These are phyloP conservation scores for Pseudochirops cupreus DNA, from an alignment of 2,797 vertebrate species.

Conservation along the genomic window DNA sequence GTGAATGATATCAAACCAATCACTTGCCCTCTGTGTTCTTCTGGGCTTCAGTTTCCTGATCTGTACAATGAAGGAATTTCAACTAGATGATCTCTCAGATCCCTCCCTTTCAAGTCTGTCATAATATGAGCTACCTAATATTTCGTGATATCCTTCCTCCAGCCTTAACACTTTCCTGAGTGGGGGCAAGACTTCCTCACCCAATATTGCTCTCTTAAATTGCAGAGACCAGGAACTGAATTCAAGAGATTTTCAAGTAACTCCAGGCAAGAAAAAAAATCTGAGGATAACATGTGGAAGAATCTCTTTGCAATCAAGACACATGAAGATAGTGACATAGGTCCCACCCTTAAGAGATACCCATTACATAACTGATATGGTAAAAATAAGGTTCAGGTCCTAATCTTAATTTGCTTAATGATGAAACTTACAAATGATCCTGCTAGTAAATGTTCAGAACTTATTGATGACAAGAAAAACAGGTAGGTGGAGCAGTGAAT, in stretches of 20 bases:
- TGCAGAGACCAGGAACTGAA: background rate
- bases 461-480: background rate
- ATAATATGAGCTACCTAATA: background rate
- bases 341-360: background rate
- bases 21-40: background rate
- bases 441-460: background rate
- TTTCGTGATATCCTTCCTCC: background rate
- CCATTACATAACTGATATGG: background rate
- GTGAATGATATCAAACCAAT: background rate
- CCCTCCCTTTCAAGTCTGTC: background rate
- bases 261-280: background rate
- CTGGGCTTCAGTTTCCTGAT: background rate
- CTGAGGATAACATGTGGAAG: background rate
- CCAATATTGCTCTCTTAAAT: background rate
- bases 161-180: background rate
- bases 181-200: background rate
- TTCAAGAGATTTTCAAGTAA: background rate
- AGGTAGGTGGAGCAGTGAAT: background rate
- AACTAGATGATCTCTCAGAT: background rate
- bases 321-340: background rate
- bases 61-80: background rate
- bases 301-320: background rate
- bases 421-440: background rate
- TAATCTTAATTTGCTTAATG: background rate
- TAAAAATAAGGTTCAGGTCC: background rate